Evolutionary conservation across 92 coral and sea anemone genomes (phyloP), one percentile per base, ranked within the genome.

Genomic region (Porites evermanni): DNA sequence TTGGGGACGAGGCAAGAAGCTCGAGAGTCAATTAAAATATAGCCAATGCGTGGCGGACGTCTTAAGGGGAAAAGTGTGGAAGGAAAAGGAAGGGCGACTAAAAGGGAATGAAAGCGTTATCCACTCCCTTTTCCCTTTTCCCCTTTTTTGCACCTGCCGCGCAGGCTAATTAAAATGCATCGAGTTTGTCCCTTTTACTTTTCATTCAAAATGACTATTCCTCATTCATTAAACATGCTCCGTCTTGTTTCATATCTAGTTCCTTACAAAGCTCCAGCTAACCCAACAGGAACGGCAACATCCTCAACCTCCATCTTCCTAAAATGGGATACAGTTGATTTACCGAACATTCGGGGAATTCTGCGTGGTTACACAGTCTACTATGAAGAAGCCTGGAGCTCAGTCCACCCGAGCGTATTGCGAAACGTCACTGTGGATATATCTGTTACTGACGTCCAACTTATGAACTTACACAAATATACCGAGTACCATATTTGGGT

Each of bases 361-460:
- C 88, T 82, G 63, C 89, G 90, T 14, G 92, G 96, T 16, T 91
- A 93, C 80, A 83, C 84, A 21, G 81, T 93, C 26, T 93, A 75
- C 77, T 80, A 79, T 70, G 53, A 74, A 29, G 92, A 91, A 50
- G 83, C 71, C 8, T 69, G 66, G 3, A 52, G 79, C 17, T 51
- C 85, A 47, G 71, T 77, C 78, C 82, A 82, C 73, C 83, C 89
- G 44, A 70, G 78, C 20, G 73, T 64, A 32, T 38, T 68, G 58
- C 79, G 52, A 68, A 89, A 85, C 26, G 51, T 67, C 23, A 61
- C 87, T 53, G 92, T 89, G 23, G 86, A 73, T 29, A 60, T 29
- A 24, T 79, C 72, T 26, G 83, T 83, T 26, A 78, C 74, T 72
- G 52, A 85, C 51, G 80, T 78, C 9, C 86, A 79, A n/a, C 66